Percentiles rank a stretch among this genome's conserved stretches.
Conservation (phyloP, 2,797 vertebrate genomes). For the Heterohyrax brucei region DNA sequence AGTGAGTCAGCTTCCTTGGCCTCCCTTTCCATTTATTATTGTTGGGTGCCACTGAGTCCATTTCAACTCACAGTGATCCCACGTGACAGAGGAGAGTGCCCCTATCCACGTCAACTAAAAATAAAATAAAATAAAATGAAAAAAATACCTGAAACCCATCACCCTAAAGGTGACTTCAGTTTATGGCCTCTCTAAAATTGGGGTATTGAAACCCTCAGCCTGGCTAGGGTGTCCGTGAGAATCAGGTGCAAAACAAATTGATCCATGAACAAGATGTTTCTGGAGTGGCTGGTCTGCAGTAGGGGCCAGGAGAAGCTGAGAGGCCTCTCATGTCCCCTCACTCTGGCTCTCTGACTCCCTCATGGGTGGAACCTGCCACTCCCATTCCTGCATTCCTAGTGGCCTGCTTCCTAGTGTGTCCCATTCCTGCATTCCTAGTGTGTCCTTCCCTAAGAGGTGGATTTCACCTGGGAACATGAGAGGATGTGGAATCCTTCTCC, state of each 20-base stretch:
- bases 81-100: background rate
- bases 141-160: background rate
- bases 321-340: background rate
- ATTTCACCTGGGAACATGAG: constrained; percentile 47
- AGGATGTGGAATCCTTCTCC: constrained; percentile 72
- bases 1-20: background rate
- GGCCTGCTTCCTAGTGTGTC: background rate
- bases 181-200: background rate
- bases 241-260: background rate
- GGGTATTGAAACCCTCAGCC: background rate
- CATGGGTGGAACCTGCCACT: background rate
- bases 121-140: background rate
- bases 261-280: background rate
- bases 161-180: background rate
- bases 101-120: background rate
- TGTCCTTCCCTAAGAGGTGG: constrained; percentile 80
- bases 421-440: constrained; percentile 68
- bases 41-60: background rate
- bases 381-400: constrained; percentile 71
- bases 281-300: background rate
- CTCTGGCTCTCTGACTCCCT: background rate
- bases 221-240: background rate
- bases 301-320: background rate
- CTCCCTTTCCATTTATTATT: background rate
- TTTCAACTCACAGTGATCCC: background rate